phyloP scores from a whole-genome alignment of 2,888 invertebrate species.

The Melieria picta region DNA sequence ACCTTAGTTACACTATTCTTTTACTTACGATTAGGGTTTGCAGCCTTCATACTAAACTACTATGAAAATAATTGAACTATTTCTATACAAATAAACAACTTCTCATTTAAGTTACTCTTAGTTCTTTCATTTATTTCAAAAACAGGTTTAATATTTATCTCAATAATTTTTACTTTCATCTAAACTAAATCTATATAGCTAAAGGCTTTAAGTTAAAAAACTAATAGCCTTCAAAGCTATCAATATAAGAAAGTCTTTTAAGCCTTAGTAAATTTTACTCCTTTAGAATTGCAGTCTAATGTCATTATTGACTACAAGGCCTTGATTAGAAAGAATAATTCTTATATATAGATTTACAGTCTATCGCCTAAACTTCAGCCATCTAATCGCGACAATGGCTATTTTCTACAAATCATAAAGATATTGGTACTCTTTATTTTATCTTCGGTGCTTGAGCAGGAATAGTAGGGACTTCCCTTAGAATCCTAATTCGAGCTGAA shows the following conservation, averaged over 20 bases:
- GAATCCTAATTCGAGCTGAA: too few species aligned
- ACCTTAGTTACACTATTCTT: conserved; percentile 70
- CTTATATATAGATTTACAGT: conserved; percentile 22
- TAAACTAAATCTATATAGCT: background rate
- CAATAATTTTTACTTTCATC: conserved; percentile 43
- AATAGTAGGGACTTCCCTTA: too few species aligned
- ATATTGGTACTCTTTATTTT: too few species aligned
- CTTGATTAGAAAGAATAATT: conserved; percentile 68
- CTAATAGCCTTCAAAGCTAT: conserved; percentile 74
- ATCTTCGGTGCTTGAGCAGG: too few species aligned
- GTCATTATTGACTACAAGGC: conserved; percentile 66
- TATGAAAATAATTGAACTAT: conserved; percentile 67
- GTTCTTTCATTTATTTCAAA: conserved; percentile 51
- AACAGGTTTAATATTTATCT: conserved; percentile 54
- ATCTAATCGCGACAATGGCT: too few species aligned
- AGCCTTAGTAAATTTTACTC: conserved; percentile 66
- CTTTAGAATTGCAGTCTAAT: conserved; percentile 74
- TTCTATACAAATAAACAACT: conserved; percentile 61
- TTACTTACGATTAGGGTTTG: conserved; percentile 69
- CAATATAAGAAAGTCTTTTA: conserved; percentile 59
- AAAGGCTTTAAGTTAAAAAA: conserved; percentile 72
- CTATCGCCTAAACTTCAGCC: too few species aligned
- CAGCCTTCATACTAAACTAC: conserved; percentile 68
- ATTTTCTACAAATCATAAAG: too few species aligned
- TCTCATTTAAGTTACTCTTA: conserved; percentile 49